These are phyloP conservation scores for Tolypeutes matacus DNA, from an alignment of 2,797 vertebrate genomes.

Conservation along the genomic window DNA sequence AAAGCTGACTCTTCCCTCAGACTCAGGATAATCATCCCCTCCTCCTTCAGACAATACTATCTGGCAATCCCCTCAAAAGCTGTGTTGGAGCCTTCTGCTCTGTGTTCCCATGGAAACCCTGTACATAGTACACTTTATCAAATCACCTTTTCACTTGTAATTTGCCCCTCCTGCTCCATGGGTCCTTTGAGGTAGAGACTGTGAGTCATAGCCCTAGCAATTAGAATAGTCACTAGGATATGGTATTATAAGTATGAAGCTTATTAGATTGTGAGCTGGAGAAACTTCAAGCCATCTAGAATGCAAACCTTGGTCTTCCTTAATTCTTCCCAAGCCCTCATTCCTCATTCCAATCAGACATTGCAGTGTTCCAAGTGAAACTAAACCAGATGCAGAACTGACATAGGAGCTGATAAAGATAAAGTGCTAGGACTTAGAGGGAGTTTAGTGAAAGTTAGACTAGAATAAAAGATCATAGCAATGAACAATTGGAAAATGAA, in stretches of 20 bases:
- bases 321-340: background rate
- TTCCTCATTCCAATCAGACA: background rate
- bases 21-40: background rate
- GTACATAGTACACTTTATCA: background rate
- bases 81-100: background rate
- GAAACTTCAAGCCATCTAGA: background rate
- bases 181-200: background rate
- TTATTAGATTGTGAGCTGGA: background rate
- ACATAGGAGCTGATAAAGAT: background rate
- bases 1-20: background rate
- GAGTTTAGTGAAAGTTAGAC: background rate
- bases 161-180: background rate
- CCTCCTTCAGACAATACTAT: background rate
- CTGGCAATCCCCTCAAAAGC: background rate
- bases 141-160: background rate
- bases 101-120: background rate
- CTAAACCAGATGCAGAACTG: slow-evolving; percentile 9
- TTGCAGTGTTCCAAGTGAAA: background rate
- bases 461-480: slow-evolving; percentile 5
- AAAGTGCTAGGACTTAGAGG: background rate
- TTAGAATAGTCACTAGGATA: background rate
- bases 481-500: background rate
- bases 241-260: background rate
- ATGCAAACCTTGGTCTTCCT: background rate
- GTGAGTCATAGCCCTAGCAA: background rate